phyloP scores from a whole-genome alignment of 2,113 vertebrate genomes.

The Cryptotis parvus region DNA sequence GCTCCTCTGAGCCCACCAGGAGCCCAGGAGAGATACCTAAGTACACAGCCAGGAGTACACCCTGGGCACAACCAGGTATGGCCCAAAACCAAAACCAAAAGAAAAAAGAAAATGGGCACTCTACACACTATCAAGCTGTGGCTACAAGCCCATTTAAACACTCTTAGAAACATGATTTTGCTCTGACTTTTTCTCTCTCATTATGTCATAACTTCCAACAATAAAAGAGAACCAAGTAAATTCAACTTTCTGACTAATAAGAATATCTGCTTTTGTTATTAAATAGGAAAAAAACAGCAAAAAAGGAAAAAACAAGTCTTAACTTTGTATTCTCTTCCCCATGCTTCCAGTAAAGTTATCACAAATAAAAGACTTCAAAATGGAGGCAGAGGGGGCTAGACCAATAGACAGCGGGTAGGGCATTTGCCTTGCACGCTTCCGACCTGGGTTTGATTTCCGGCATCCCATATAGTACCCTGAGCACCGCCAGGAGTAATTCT shows the following conservation, averaged over 20 bases:
- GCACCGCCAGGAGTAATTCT: too few species aligned
- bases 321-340: conserved; percentile 46
- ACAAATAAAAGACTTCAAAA: background rate
- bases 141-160: conserved; percentile 6
- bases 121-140: background rate
- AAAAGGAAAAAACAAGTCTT: background rate
- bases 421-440: too few species aligned
- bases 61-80: too few species aligned
- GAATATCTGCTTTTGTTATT: conserved; percentile 1
- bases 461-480: too few species aligned
- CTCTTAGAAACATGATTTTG: background rate
- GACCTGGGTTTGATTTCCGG: too few species aligned
- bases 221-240: background rate
- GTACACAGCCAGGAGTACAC: too few species aligned
- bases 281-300: conserved; percentile 29
- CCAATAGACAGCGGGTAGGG: too few species aligned
- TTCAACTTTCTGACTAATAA: conserved; percentile 17
- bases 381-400: background rate
- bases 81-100: too few species aligned
- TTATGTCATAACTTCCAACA: background rate
- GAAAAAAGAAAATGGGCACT: too few species aligned
- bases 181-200: conserved; percentile 31
- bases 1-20: too few species aligned
- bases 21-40: too few species aligned
- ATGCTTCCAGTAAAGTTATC: background rate